Conservation (phyloP, 2,113 vertebrate species). For the Sialia sialis region DNA sequence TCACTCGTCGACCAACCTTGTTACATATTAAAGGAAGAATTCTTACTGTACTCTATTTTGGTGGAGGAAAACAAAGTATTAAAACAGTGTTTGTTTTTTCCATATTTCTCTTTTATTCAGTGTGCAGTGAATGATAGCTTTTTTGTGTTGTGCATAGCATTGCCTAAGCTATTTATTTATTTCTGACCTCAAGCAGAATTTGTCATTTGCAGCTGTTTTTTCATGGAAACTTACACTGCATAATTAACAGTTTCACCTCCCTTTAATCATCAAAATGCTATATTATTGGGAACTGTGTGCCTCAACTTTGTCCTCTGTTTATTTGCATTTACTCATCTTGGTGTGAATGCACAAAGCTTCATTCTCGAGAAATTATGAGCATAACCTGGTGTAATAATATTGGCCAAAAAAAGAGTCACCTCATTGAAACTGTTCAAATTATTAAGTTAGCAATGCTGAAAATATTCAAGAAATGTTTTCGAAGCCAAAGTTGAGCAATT, state of each 20-base stretch:
- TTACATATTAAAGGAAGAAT: background rate
- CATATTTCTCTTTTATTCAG: background rate
- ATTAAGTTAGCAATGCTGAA: background rate
- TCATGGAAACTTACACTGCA: background rate
- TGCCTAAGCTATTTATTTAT: background rate
- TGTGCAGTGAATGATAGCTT: background rate
- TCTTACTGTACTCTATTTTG: background rate
- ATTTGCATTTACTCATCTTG: background rate
- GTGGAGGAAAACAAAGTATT: background rate
- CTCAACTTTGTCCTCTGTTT: constrained; percentile 10
- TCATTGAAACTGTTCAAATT: background rate
- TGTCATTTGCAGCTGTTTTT: constrained; percentile 6
- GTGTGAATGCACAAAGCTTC: background rate
- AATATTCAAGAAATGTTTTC: background rate
- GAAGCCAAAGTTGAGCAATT: background rate
- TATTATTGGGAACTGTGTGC: background rate
- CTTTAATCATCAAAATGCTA: background rate
- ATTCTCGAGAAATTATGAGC: background rate
- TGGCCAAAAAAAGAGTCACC: background rate
- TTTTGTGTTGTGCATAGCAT: background rate
- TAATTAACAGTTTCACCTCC: constrained; percentile 24
- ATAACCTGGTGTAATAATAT: background rate
- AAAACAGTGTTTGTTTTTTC: background rate
- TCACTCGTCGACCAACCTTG: background rate
- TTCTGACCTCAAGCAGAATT: constrained; percentile 35